These are phyloP conservation scores for Vanacampus margaritifer DNA, from an alignment of 2,113 vertebrate genomes.

Conservation along the genomic window DNA sequence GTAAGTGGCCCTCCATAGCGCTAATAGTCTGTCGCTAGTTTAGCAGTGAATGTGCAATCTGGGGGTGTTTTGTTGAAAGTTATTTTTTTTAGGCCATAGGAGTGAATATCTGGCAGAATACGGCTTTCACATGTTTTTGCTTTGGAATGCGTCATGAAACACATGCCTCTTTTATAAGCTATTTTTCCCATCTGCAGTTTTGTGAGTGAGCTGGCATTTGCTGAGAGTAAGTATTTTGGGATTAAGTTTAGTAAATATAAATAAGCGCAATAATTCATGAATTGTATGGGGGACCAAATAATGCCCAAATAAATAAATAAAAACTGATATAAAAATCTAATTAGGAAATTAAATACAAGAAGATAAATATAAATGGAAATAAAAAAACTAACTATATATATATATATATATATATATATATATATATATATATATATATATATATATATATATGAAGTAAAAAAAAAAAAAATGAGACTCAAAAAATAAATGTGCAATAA, in stretches of 20 bases:
- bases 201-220: constrained; percentile 50
- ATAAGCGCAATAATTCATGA: neutral
- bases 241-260: constrained; percentile 18
- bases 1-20: constrained; percentile 51
- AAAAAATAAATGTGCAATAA: too few species aligned
- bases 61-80: constrained; percentile 43
- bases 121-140: constrained; percentile 49
- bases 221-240: constrained; percentile 49
- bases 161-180: constrained; percentile 48
- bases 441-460: too few species aligned
- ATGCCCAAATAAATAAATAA: too few species aligned
- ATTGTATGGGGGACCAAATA: too few species aligned
- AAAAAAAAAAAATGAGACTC: too few species aligned
- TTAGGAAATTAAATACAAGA: too few species aligned
- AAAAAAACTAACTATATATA: too few species aligned
- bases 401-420: too few species aligned
- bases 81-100: neutral
- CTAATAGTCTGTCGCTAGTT: constrained; percentile 63
- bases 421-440: too few species aligned
- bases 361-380: too few species aligned
- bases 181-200: constrained; percentile 56
- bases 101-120: constrained; percentile 11
- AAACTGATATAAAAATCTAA: too few species aligned
- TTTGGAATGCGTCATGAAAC: constrained; percentile 40
- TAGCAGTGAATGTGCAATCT: constrained; percentile 42